Percentiles rank a stretch among this genome's conserved stretches.
These are phyloP conservation scores for Chouioia cunea DNA, from an alignment of 2,888 invertebrate species.

Conservation along the genomic window DNA sequence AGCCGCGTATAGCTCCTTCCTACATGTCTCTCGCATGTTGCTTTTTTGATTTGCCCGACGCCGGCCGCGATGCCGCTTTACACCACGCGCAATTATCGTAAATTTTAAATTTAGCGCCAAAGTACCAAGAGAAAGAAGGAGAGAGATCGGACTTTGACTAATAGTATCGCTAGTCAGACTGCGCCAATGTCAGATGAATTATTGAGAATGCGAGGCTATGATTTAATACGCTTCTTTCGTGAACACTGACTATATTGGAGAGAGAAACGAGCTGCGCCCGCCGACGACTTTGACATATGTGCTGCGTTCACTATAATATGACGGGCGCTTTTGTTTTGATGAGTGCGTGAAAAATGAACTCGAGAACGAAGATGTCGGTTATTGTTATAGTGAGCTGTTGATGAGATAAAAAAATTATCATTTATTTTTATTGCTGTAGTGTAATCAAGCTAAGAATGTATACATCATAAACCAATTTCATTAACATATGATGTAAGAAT, in stretches of 20 bases:
- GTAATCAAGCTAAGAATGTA: too few species aligned
- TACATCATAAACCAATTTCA: too few species aligned
- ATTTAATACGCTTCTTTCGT: slow-evolving; percentile 34
- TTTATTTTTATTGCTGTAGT: too few species aligned
- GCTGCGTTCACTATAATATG: not conserved
- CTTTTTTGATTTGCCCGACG: slow-evolving; percentile 48
- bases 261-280: slow-evolving; percentile 9
- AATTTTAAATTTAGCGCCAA: slow-evolving; percentile 36
- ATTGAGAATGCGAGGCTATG: slow-evolving; percentile 34
- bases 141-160: slow-evolving; percentile 28
- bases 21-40: slow-evolving; percentile 33
- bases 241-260: not conserved
- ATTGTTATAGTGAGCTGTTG: too few species aligned
- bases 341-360: too few species aligned
- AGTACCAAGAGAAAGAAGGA: too few species aligned
- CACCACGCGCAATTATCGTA: slow-evolving; percentile 45
- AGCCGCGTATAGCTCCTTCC: slow-evolving; percentile 56
- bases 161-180: slow-evolving; percentile 34
- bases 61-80: slow-evolving; percentile 28
- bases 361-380: too few species aligned
- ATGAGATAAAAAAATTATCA: too few species aligned
- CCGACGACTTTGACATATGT: slow-evolving; percentile 26
- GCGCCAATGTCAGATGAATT: slow-evolving; percentile 17
- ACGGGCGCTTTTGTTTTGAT: too few species aligned
- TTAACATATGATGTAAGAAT: too few species aligned